A percentile compares a stretch with the other conserved stretches of the same genome.
These are phyloP conservation scores for Cephonodes hylas DNA, from an alignment of 2,888 invertebrate genomes.

Conservation along the genomic window DNA sequence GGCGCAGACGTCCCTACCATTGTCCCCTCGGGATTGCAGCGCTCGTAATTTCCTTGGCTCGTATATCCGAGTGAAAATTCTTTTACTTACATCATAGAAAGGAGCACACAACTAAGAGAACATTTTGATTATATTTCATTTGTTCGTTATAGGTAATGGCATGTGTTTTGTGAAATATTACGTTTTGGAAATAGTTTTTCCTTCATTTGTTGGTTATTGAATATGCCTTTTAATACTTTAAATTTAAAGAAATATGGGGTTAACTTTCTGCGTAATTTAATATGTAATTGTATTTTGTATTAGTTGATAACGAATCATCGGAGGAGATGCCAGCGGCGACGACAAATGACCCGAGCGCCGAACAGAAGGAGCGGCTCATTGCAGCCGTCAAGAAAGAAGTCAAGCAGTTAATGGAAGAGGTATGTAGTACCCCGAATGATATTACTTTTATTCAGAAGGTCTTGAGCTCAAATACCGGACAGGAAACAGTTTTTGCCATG, in stretches of 20 bases:
- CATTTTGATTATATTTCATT: neutral
- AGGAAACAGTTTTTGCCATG: too few species aligned
- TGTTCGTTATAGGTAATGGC: too few species aligned
- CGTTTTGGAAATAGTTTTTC: too few species aligned
- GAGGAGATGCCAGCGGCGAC: slow-evolving; percentile 66
- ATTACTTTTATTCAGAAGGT: neutral
- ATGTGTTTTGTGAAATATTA: too few species aligned
- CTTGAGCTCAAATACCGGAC: too few species aligned
- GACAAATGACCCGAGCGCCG: slow-evolving; percentile 62
- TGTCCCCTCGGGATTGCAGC: neutral
- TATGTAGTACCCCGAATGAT: slow-evolving; percentile 19
- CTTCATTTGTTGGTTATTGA: too few species aligned
- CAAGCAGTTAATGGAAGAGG: slow-evolving; percentile 97
- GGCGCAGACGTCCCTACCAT: neutral
- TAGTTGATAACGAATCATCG: slow-evolving; percentile 57
- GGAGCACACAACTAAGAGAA: neutral
- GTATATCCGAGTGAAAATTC: neutral
- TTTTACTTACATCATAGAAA: neutral
- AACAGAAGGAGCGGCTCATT: slow-evolving; percentile 89
- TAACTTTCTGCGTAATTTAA: too few species aligned
- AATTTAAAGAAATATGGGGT: too few species aligned
- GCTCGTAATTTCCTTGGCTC: neutral
- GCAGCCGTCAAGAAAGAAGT: slow-evolving; percentile 94
- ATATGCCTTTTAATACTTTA: too few species aligned
- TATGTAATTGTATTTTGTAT: slow-evolving; percentile 20